Conservation (phyloP, 2,113 vertebrate genomes). For the Stigmatopora nigra region DNA sequence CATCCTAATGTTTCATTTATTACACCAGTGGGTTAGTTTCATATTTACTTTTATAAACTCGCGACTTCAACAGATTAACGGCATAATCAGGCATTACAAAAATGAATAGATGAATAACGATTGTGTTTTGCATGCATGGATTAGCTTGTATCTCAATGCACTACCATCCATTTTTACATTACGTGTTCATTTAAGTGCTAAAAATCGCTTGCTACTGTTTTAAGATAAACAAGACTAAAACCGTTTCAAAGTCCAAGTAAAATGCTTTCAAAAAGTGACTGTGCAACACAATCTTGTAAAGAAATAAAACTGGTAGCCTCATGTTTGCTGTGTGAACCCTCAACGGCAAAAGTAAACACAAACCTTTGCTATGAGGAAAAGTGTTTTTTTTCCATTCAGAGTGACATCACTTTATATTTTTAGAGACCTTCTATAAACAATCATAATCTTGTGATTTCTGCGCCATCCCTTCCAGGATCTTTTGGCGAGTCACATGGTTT, state of each 20-base stretch:
- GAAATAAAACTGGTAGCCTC: background rate
- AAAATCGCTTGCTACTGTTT: background rate
- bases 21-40: background rate
- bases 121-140: too few relatives aligned
- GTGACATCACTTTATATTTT: background rate
- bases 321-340: constrained; percentile 5
- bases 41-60: too few relatives aligned
- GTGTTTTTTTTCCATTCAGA: constrained; percentile 6
- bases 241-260: background rate
- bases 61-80: too few relatives aligned
- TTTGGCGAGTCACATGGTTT: constrained; percentile 40
- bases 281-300: background rate
- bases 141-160: too few relatives aligned
- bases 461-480: constrained; percentile 22
- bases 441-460: constrained; percentile 4
- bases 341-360: background rate
- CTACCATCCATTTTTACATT: too few relatives aligned
- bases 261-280: background rate
- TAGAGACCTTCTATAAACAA: constrained; percentile 2
- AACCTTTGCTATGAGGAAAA: constrained; percentile 5
- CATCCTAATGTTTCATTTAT: background rate
- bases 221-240: background rate
- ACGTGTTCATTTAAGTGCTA: background rate
- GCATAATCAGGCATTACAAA: too few relatives aligned
- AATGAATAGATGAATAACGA: too few relatives aligned